Evolutionary conservation across 2,797 vertebrate genomes (phyloP).

Genomic region (Hippopotamyrus pictus): DNA sequence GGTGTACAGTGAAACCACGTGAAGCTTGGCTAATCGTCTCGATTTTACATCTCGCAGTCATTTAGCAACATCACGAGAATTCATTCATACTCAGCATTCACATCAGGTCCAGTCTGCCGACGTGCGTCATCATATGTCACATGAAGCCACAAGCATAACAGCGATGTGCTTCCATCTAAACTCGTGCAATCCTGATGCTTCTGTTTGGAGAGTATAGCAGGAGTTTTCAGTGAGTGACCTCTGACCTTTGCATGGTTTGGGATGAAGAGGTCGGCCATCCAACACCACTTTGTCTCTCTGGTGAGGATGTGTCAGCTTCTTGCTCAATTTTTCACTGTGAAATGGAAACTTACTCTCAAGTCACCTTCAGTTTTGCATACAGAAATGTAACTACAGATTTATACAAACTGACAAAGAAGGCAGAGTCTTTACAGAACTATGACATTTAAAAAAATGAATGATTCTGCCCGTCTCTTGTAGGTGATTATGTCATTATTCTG

Average conservation of each 20-base stretch:
- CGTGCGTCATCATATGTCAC: not conserved
- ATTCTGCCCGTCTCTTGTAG: not conserved
- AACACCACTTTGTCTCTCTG: not conserved
- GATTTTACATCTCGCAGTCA: not conserved
- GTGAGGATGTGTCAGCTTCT: not conserved
- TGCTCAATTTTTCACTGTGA: not conserved
- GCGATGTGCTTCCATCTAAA: not conserved
- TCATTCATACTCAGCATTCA: not conserved
- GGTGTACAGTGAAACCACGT: not conserved
- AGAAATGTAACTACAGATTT: not conserved
- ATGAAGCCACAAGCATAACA: not conserved
- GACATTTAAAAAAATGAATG: not conserved
- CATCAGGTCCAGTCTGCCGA: not conserved
- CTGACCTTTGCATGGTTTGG: slow-evolving; percentile 38
- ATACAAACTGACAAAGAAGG: not conserved
- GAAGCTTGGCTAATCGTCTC: not conserved
- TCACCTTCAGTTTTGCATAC: not conserved
- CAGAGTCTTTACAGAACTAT: not conserved
- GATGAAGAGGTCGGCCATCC: not conserved
- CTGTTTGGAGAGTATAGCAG: not conserved
- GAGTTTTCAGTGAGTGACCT: slow-evolving; percentile 4
- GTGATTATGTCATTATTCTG: not conserved
- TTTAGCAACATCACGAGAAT: not conserved
- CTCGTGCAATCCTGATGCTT: not conserved
- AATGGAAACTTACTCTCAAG: not conserved